These are phyloP conservation scores for Drosophila murphyi DNA, from an alignment of 1,140 invertebrate genomes.

Conservation along the genomic window DNA sequence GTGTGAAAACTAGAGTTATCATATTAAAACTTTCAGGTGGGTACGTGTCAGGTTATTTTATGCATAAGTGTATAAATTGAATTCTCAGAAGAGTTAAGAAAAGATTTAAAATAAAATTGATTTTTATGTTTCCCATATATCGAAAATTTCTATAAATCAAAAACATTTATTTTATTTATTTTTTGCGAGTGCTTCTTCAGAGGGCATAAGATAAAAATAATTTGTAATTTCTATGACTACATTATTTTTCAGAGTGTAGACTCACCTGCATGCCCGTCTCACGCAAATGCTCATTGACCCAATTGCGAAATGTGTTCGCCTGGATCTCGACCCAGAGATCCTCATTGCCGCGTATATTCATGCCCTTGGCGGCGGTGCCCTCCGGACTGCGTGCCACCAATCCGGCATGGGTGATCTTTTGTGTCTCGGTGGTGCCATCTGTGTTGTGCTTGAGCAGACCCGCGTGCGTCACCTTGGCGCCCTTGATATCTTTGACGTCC, in stretches of 20 bases:
- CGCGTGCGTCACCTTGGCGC: slow-evolving; percentile 84
- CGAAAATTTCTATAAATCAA: too few species aligned
- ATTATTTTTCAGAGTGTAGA: background rate
- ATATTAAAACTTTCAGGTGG: too few species aligned
- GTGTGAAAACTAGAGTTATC: background rate
- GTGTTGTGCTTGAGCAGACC: slow-evolving; percentile 82
- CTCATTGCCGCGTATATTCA: slow-evolving; percentile 97
- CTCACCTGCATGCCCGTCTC: slow-evolving; percentile 88
- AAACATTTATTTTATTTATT: too few species aligned
- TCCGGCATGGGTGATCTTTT: slow-evolving; percentile 88
- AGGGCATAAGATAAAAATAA: too few species aligned
- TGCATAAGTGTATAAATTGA: too few species aligned
- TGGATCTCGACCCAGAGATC: slow-evolving; percentile 98
- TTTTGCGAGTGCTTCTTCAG: too few species aligned
- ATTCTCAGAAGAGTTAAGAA: too few species aligned
- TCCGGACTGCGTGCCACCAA: slow-evolving; percentile 94
- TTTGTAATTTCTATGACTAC: too few species aligned
- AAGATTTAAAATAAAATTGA: too few species aligned
- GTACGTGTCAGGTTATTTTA: background rate
- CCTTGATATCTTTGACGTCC: slow-evolving; percentile 84
- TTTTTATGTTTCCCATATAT: too few species aligned
- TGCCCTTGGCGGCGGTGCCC: slow-evolving; percentile 95
- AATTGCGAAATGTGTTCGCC: slow-evolving; percentile 98
- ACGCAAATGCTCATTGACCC: slow-evolving; percentile 97
- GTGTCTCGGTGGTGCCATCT: slow-evolving; percentile 83